These are phyloP conservation scores for Cremastinae sp. DNA, from an alignment of 2,888 invertebrate species.

Conservation along the genomic window DNA sequence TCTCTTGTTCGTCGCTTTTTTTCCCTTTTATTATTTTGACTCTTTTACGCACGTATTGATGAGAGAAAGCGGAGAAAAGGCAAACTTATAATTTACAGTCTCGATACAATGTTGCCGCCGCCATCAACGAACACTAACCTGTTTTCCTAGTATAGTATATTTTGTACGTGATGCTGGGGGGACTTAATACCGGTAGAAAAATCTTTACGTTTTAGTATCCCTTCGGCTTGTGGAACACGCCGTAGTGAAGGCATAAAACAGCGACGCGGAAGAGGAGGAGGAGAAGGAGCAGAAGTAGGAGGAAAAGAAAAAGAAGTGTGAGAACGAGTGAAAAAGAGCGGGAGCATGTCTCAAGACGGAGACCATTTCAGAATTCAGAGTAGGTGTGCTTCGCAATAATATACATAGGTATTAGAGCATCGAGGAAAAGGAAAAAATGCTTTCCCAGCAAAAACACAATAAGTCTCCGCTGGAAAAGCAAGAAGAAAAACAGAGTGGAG, in stretches of 20 bases:
- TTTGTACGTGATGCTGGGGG: too few species aligned
- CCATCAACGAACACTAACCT: constrained; percentile 22
- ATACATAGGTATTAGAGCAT: too few species aligned
- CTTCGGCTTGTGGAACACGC: constrained; percentile 15
- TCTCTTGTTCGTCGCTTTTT: too few species aligned
- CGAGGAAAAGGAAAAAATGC: constrained; percentile 1
- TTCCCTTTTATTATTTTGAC: neutral
- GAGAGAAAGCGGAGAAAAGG: neutral
- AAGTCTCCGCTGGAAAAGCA: constrained; percentile 28
- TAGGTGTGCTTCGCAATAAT: constrained; percentile 19
- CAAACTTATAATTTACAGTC: constrained; percentile 34
- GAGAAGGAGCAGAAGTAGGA: neutral
- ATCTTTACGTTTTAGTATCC: constrained; percentile 51
- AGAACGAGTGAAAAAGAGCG: constrained; percentile 32
- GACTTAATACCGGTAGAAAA: constrained; percentile 40
- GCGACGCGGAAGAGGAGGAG: neutral
- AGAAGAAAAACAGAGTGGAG: constrained; percentile 5
- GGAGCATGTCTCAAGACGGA: constrained; percentile 27
- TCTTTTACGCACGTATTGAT: neutral
- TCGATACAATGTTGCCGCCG: constrained; percentile 43
- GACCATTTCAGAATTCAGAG: constrained; percentile 47
- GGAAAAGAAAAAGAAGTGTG: constrained; percentile 3
- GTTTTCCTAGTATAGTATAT: constrained; percentile 9
- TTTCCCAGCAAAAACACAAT: constrained; percentile 17
- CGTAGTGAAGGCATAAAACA: constrained; percentile 20